Evolutionary conservation across 2,888 invertebrate genomes (phyloP).

Genomic region (Pilophorus perplexus): DNA sequence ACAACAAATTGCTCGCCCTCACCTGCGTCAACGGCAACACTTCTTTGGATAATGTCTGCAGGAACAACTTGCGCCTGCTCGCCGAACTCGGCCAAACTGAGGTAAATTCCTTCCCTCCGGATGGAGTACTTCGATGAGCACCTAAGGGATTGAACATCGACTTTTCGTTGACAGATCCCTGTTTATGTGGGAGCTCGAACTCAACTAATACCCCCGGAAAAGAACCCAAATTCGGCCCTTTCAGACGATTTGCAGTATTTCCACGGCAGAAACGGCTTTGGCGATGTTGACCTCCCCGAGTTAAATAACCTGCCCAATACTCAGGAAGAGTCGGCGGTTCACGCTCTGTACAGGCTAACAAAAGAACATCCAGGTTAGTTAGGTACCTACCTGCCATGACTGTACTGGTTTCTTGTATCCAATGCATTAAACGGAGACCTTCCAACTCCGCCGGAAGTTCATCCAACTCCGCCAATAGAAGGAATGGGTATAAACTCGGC

Average conservation of each 20-base stretch:
- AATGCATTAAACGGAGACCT: background rate
- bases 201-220: constrained; percentile 37
- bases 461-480: too few species aligned
- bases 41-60: constrained; percentile 65
- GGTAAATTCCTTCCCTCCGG: too few species aligned
- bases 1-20: constrained; percentile 62
- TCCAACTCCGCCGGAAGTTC: too few species aligned
- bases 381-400: background rate
- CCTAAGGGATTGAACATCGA: too few species aligned
- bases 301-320: constrained; percentile 14
- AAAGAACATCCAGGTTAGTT: constrained; percentile 43
- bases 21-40: constrained; percentile 77
- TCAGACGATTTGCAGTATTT: constrained; percentile 38
- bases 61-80: constrained; percentile 42
- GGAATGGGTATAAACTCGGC: too few species aligned
- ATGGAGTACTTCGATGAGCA: too few species aligned
- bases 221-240: background rate
- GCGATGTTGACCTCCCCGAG: constrained; percentile 44
- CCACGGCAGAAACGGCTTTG: constrained; percentile 46
- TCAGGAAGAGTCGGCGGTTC: constrained; percentile 45
- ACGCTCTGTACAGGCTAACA: constrained; percentile 43
- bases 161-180: constrained; percentile 70
- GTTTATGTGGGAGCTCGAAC: constrained; percentile 62
- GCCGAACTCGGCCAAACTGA: constrained; percentile 3
- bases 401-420: background rate